These are phyloP conservation scores for Oryzias celebensis DNA, from an alignment of 2,113 vertebrate species.

Conservation along the genomic window DNA sequence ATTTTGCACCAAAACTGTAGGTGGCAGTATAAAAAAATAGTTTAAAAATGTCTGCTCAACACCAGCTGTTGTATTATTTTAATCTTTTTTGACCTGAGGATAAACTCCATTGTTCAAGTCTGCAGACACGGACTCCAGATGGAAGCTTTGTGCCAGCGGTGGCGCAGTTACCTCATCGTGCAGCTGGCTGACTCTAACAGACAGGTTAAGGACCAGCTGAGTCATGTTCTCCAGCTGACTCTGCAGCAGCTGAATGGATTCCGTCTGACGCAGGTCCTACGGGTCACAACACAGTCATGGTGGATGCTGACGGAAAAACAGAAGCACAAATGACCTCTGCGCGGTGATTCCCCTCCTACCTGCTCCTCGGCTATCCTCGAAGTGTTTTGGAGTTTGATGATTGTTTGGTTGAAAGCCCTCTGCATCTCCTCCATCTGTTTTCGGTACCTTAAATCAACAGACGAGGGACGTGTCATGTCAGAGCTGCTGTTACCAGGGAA, in stretches of 20 bases:
- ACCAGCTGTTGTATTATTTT: too few relatives aligned
- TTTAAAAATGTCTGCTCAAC: too few relatives aligned
- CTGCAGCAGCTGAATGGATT: slow-evolving; percentile 92
- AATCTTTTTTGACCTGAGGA: too few relatives aligned
- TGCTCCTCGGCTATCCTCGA: slow-evolving; percentile 95
- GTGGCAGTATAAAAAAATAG: too few relatives aligned
- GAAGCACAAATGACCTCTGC: not conserved
- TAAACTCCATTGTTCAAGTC: too few relatives aligned
- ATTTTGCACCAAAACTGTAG: too few relatives aligned
- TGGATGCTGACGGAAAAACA: too few relatives aligned
- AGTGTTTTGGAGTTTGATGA: slow-evolving; percentile 97
- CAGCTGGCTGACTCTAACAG: slow-evolving; percentile 81
- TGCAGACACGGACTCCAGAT: not conserved
- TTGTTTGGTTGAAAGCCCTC: slow-evolving; percentile 96
- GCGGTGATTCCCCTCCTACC: slow-evolving; percentile 70
- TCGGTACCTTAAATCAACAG: slow-evolving; percentile 81
- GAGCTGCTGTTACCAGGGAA: not conserved
- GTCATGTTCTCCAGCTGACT: slow-evolving; percentile 91
- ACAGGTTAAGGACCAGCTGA: slow-evolving; percentile 87
- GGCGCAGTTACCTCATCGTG: slow-evolving; percentile 84
- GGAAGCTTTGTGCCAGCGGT: slow-evolving; percentile 7
- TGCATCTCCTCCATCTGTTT: slow-evolving; percentile 99
- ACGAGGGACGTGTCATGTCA: not conserved
- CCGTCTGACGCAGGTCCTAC: slow-evolving; percentile 94
- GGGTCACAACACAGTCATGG: not conserved